Evolutionary conservation across 2,888 invertebrate genomes (phyloP).

Genomic region (Patella depressa): DNA sequence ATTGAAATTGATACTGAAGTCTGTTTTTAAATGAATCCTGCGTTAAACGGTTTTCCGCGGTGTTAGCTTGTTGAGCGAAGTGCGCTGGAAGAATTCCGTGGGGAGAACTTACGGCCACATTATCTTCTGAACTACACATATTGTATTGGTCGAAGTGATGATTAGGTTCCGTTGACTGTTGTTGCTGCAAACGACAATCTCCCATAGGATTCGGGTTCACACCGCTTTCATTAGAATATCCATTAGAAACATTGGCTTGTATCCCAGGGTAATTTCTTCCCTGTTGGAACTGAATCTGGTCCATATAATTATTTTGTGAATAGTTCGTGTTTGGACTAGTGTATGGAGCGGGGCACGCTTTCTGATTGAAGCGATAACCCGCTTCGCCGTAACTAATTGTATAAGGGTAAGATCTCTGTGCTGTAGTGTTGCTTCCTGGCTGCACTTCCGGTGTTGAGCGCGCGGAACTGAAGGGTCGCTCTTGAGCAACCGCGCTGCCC

Average conservation of each 20-base stretch:
- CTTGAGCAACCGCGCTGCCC: neutral
- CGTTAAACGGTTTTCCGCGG: conserved; percentile 9
- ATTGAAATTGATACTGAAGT: conserved; percentile 10
- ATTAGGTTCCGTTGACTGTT: conserved; percentile 4
- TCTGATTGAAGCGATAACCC: conserved; percentile 4
- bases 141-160: conserved; percentile 5
- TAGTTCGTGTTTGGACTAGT: conserved; percentile 1
- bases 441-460: neutral
- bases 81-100: conserved; percentile 6
- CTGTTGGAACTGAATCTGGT: neutral
- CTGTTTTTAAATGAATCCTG: conserved; percentile 10
- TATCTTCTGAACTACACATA: conserved; percentile 10
- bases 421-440: neutral
- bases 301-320: neutral
- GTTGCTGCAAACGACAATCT: conserved; percentile 12
- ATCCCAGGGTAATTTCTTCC: conserved; percentile 9
- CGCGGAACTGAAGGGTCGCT: neutral
- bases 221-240: conserved; percentile 12
- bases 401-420: neutral
- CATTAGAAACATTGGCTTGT: conserved; percentile 2
- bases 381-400: conserved; percentile 1
- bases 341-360: neutral
- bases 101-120: conserved; percentile 9
- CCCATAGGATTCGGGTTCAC: conserved; percentile 1
- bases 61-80: conserved; percentile 8